phyloP scores from a whole-genome alignment of 2,888 invertebrate genomes.

The Drosophila mercatorum region DNA sequence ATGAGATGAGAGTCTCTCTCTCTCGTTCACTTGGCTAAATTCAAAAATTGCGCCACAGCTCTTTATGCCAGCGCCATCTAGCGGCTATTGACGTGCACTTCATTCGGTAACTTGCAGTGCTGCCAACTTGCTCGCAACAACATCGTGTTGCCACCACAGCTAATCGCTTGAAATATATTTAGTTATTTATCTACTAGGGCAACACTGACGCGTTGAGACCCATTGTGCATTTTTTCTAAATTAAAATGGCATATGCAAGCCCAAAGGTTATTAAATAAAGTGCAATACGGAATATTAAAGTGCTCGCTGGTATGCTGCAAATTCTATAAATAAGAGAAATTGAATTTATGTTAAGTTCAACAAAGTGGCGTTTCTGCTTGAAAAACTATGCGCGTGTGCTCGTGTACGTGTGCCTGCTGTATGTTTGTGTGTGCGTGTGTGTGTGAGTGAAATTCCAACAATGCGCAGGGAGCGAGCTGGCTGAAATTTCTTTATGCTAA shows the following conservation, averaged over 20 bases:
- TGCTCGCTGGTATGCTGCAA: slow-evolving; percentile 26
- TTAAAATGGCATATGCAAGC: slow-evolving; percentile 50
- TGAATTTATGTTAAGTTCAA: slow-evolving; percentile 8
- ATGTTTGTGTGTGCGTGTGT: slow-evolving; percentile 43
- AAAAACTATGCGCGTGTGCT: slow-evolving; percentile 52
- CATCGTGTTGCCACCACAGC: slow-evolving; percentile 18
- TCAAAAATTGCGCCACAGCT: slow-evolving; percentile 13
- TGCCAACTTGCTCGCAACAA: not conserved
- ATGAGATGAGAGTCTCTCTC: not conserved
- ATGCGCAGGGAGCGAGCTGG: slow-evolving; percentile 65
- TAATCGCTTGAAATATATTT: slow-evolving; percentile 10
- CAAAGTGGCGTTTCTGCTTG: slow-evolving; percentile 32
- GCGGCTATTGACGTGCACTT: slow-evolving; percentile 16
- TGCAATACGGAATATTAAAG: slow-evolving; percentile 31
- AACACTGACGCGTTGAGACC: slow-evolving; percentile 46
- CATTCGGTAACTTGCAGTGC: not conserved
- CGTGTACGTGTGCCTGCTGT: slow-evolving; percentile 24
- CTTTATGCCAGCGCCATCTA: slow-evolving; percentile 3
- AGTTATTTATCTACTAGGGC: slow-evolving; percentile 34
- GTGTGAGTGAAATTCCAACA: slow-evolving; percentile 73
- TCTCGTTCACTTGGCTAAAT: not conserved
- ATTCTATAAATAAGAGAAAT: slow-evolving; percentile 7
- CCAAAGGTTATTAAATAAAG: slow-evolving; percentile 40
- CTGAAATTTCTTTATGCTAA: slow-evolving; percentile 71
- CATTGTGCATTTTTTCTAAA: slow-evolving; percentile 64